These are phyloP conservation scores for Incurvaria masculella DNA, from an alignment of 2,888 invertebrate species.

Conservation along the genomic window DNA sequence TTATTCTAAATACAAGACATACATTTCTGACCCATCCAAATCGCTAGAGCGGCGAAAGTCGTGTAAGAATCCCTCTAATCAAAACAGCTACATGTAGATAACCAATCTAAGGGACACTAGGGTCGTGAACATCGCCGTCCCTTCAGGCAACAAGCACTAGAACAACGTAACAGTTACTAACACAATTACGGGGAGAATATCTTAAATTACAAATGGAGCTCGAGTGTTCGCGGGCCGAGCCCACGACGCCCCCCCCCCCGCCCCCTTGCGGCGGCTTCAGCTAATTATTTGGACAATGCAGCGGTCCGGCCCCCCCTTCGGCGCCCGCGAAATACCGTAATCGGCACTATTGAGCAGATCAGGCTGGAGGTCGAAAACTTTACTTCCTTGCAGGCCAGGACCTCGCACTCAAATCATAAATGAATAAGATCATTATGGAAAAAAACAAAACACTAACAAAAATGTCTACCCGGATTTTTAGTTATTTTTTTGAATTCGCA, in stretches of 20 bases:
- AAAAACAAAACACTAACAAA: no score
- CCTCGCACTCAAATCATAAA: no score
- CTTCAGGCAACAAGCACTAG: slow-evolving; percentile 48
- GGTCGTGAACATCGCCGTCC: slow-evolving; percentile 10
- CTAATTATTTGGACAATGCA: slow-evolving; percentile 37
- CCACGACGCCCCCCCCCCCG: slow-evolving; percentile 39
- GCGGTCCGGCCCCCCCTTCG: slow-evolving; percentile 22
- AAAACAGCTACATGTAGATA: background rate
- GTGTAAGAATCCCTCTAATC: background rate
- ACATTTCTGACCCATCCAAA: slow-evolving; percentile 52
- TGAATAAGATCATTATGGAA: no score
- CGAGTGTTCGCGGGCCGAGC: slow-evolving; percentile 39
- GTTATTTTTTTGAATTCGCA: no score
- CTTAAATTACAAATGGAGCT: slow-evolving; percentile 49
- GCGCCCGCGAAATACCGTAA: background rate
- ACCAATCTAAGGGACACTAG: background rate
- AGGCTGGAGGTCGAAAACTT: no score
- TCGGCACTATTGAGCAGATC: no score
- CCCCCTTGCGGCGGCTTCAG: slow-evolving; percentile 29
- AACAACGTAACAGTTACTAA: slow-evolving; percentile 44
- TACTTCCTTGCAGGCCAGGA: no score
- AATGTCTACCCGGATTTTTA: no score
- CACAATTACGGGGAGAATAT: slow-evolving; percentile 47
- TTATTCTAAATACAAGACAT: slow-evolving; percentile 20
- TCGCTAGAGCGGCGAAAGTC: background rate